Evolutionary conservation across 2,797 vertebrate species (phyloP), one percentile per base, ranked within the genome.

Genomic region (Thamnophis elegans): DNA sequence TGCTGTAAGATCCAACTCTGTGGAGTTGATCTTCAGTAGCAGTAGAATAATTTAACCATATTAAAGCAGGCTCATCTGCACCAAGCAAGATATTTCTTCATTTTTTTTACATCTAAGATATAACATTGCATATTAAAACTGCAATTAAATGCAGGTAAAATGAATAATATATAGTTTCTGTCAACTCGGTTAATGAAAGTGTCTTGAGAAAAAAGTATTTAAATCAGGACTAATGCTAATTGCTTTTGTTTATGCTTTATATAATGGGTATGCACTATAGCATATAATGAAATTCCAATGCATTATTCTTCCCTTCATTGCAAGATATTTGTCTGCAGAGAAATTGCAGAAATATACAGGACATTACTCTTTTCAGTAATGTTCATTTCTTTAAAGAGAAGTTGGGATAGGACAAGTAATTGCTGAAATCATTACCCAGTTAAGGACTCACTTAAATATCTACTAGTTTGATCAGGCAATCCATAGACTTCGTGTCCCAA

Each of bases 101-200:
- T 91, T 92, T 95, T 78, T 47, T 55, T 92, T 32, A 91, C 91
- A 62, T 95, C 95, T 95, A 11, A 89, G 93, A 95, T 91, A 92
- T 68, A 47, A 92, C 54, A 92, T 93, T 95, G 86, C 5, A 5
- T 92, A 90, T 97, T 95, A 96, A 93, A 62, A 95, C 53, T 42
- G 12, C 93, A 95, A 54, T 92, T 93, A 92, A 95, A 94, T 95
- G 90, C 90, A 95, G 96, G 96, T 96, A 96, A 97, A 96, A 96
- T 96, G 89, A 95, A 95, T 96, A 96, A 96, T 95, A 94, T 95
- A 93, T 91, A 95, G 68, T 92, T 93, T 9, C 53, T 95, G 92
- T 93, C 95, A 95, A 92, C 90, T 92, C 16, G 89, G 93, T 94
- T 97, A 97, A 96, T 97, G 95, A 95, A 97, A 97, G 94, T 73